A percentile compares a stretch with the other conserved stretches of the same genome.
Conservation (phyloP, 2,113 vertebrate genomes). For the Chauna torquata region DNA sequence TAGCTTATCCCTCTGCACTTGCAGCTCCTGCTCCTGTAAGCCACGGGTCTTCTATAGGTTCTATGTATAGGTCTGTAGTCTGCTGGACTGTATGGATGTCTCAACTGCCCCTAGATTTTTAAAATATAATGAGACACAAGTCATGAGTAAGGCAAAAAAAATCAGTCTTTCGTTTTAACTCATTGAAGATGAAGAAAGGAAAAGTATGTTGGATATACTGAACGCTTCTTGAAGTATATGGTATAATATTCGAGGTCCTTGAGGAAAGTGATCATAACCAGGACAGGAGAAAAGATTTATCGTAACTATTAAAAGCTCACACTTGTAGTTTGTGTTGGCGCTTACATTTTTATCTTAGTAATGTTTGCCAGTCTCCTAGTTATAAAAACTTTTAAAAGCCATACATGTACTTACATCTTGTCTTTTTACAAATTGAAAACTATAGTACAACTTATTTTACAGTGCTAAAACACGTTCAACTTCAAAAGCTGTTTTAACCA, state of each 20-base stretch:
- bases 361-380: neutral
- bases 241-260: neutral
- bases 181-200: neutral
- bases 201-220: neutral
- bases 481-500: neutral
- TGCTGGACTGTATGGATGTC: neutral
- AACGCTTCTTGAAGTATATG: neutral
- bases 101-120: neutral
- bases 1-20: neutral
- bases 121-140: neutral
- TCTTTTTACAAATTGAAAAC: neutral
- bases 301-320: neutral
- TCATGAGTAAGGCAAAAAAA: neutral
- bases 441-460: neutral
- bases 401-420: neutral
- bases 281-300: neutral
- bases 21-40: neutral
- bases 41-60: neutral
- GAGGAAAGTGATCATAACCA: neutral
- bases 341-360: neutral
- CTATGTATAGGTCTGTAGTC: neutral
- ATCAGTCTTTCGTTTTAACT: neutral
- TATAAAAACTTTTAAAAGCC: neutral
- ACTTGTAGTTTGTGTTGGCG: neutral
- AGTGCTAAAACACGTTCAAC: neutral